Percentiles rank a stretch among this genome's conserved stretches.
Evolutionary conservation across 2,113 vertebrate species (phyloP).

Genomic region (Carassius carassius): DNA sequence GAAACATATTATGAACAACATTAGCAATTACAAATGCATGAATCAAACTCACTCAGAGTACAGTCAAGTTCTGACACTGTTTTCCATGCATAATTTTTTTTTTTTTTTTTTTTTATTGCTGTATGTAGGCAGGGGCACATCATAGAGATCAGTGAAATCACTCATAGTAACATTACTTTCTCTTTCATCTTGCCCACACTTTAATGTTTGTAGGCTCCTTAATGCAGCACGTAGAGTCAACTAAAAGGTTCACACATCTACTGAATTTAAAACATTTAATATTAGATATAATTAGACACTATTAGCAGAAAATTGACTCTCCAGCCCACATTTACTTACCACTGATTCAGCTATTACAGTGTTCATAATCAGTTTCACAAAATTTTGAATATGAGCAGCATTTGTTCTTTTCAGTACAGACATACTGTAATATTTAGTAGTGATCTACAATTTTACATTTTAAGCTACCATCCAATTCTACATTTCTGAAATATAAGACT

Average conservation of each 20-base stretch:
- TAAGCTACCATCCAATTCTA: neutral
- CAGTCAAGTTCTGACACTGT: neutral
- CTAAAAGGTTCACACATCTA: neutral
- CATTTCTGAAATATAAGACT: neutral
- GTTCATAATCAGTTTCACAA: neutral
- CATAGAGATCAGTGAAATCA: neutral
- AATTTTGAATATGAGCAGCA: neutral
- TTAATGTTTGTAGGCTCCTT: neutral
- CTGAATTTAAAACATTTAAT: neutral
- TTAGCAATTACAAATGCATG: neutral
- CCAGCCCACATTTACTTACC: neutral
- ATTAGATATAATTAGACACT: neutral
- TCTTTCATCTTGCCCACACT: neutral
- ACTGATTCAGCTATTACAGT: neutral
- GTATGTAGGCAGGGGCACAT: neutral
- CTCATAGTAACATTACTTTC: neutral
- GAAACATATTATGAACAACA: neutral
- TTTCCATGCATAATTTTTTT: neutral
- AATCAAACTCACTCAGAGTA: neutral
- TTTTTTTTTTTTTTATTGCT: neutral
- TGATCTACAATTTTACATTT: neutral
- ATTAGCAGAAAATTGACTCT: neutral
- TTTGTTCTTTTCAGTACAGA: slow-evolving; percentile 10
- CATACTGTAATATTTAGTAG: neutral
- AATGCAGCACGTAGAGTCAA: neutral